These are phyloP conservation scores for Ethmia dodecea DNA, from an alignment of 2,888 invertebrate species.

Conservation along the genomic window DNA sequence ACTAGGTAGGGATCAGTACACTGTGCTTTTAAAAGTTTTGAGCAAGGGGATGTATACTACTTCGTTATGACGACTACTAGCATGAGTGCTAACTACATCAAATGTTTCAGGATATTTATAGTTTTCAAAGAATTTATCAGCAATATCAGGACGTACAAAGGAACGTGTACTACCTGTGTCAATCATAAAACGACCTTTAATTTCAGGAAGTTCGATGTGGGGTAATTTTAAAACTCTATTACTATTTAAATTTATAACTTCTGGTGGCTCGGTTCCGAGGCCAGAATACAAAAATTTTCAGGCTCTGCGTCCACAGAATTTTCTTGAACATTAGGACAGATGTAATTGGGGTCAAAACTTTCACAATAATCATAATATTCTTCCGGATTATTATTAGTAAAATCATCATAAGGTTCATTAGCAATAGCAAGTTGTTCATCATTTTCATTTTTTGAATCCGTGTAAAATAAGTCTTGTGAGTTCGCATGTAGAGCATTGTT, in stretches of 20 bases:
- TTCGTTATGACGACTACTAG: constrained; percentile 8
- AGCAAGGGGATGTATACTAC: constrained; percentile 7
- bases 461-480: no score
- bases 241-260: constrained; percentile 5
- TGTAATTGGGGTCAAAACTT: no score
- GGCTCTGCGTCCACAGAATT: background rate
- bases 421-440: no score
- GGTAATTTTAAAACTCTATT: constrained; percentile 7
- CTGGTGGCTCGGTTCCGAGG: constrained; percentile 1
- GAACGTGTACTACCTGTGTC: constrained; percentile 18
- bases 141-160: constrained; percentile 13
- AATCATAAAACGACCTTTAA: constrained; percentile 15
- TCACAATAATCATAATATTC: no score
- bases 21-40: constrained; percentile 7
- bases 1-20: no score
- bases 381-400: no score
- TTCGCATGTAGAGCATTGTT: no score
- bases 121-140: constrained; percentile 9
- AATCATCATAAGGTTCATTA: no score
- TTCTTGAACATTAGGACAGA: no score
- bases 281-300: constrained; percentile 5
- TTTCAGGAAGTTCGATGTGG: constrained; percentile 16
- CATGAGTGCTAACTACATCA: constrained; percentile 12
- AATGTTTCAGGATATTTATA: constrained; percentile 8
- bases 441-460: no score